Evolutionary conservation across 2,113 vertebrate species (phyloP), one percentile per base, ranked within the genome.

Genomic region (Vulpes vulpes): DNA sequence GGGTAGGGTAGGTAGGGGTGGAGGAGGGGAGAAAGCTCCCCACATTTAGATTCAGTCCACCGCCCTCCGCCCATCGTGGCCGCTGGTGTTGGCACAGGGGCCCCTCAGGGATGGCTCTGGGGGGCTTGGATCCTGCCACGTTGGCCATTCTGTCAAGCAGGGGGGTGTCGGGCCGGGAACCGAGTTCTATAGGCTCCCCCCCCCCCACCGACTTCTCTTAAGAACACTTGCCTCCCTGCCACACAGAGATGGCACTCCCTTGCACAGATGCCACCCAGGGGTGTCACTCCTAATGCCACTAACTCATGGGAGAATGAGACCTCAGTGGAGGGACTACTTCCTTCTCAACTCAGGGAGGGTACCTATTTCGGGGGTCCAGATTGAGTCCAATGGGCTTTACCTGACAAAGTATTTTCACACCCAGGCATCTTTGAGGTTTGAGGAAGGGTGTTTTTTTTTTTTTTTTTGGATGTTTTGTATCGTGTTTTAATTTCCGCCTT

Each of bases 81-180:
- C 87, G 7, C 97, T 96, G 97, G 86, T 96, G 90, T 94, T 97
- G 98, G 97, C 97, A 96, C 67, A 43, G 96, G 15, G 1, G 90
- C 83, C 86, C 93, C 81, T 38, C 95, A 87, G 64, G 23, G 69
- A 2, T 76, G 86, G 86, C 89, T 96, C 93, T 7, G 1, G 83
- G 64, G 93, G 71, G 87, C 83, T 90, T 43, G 89, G 78, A 80
- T 86, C 73, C 23, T 95, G 81, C 91, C 32, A 93, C 20, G 81
- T 73, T 97, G 94, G 95, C 96, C 88, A 79, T 97, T 98, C 98
- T 98, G 91, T 94, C 95, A 95, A 88, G 92, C 92, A 86, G 91
- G 94, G 92, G 62, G 92, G 53, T 95, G 79, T 91, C 96, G 89
- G 93, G 88, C 94, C 60, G 35, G 85, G 96, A 88, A 85, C 59